A percentile compares a stretch with the other conserved stretches of the same genome.
Evolutionary conservation across 2,113 vertebrate genomes (phyloP).

Genomic region (Pimephales promelas): DNA sequence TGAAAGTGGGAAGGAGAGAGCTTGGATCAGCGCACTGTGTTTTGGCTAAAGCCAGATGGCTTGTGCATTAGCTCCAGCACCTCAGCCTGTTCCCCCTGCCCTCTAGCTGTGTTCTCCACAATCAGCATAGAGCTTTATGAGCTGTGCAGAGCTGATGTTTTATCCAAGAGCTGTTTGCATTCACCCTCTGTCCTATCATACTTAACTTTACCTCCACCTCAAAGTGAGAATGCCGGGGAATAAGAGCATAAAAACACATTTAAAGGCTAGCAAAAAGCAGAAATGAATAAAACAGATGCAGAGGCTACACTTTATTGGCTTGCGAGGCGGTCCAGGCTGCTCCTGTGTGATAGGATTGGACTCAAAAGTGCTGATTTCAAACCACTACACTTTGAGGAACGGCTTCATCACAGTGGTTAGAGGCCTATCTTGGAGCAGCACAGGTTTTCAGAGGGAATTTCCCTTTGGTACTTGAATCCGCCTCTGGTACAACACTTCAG

Average conservation of each 20-base stretch:
- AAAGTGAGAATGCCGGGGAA: background rate
- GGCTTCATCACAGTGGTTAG: constrained; percentile 47
- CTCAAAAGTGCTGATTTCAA: constrained; percentile 56
- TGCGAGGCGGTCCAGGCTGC: constrained; percentile 45
- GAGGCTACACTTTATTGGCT: constrained; percentile 54
- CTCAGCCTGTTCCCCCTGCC: constrained; percentile 68
- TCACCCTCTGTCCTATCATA: constrained; percentile 20
- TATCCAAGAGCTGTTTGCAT: constrained; percentile 65
- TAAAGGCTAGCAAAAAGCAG: constrained; percentile 54
- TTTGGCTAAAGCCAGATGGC: constrained; percentile 71
- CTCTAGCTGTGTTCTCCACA: constrained; percentile 65
- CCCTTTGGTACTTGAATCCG: constrained; percentile 44
- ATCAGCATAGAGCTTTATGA: constrained; percentile 71
- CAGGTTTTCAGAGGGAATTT: constrained; percentile 9
- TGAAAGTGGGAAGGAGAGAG: constrained; percentile 19
- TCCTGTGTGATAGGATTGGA: constrained; percentile 49
- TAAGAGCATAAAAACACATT: constrained; percentile 32
- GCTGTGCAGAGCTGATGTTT: constrained; percentile 60
- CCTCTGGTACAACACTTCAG: constrained; percentile 57
- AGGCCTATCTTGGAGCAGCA: constrained; percentile 20
- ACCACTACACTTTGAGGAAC: constrained; percentile 19
- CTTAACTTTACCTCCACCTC: constrained; percentile 41
- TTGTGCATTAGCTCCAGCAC: constrained; percentile 57
- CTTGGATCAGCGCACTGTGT: constrained; percentile 56
- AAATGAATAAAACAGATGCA: constrained; percentile 64